These are phyloP conservation scores for Clarias platycephalus DNA, from an alignment of 2,797 vertebrate species.

Conservation along the genomic window DNA sequence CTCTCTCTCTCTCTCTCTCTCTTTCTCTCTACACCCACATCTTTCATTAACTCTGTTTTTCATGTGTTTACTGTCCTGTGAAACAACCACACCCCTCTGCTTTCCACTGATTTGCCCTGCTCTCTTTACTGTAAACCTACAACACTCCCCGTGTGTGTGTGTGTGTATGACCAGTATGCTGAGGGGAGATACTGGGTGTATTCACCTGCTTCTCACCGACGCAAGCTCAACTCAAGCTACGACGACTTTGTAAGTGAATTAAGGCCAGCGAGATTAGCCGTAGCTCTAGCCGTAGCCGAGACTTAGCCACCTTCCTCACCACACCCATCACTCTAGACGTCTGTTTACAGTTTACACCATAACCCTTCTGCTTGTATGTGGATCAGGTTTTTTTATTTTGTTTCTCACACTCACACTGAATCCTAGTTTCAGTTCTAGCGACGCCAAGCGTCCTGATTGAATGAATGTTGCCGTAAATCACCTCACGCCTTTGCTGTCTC, in stretches of 20 bases:
- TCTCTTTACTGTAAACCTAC: slow-evolving; percentile 11
- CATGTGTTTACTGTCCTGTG: background rate
- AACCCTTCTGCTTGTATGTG: slow-evolving; percentile 8
- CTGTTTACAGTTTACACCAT: slow-evolving; percentile 12
- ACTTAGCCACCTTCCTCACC: background rate
- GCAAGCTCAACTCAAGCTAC: slow-evolving; percentile 75
- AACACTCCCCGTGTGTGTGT: slow-evolving; percentile 21
- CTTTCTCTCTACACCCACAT: background rate
- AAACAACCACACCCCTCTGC: slow-evolving; percentile 9
- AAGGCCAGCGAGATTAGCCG: background rate
- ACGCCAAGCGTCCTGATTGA: background rate
- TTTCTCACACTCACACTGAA: background rate
- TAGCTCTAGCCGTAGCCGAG: background rate
- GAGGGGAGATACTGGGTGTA: slow-evolving; percentile 83
- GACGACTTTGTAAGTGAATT: slow-evolving; percentile 73
- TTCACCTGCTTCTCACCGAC: slow-evolving; percentile 84
- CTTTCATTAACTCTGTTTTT: slow-evolving; percentile 14
- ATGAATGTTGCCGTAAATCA: slow-evolving; percentile 5
- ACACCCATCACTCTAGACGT: slow-evolving; percentile 3
- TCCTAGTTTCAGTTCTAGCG: background rate
- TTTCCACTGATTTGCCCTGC: slow-evolving; percentile 5
- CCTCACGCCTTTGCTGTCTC: slow-evolving; percentile 32
- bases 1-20: slow-evolving; percentile 13
- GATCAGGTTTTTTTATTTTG: background rate
- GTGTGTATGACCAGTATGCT: slow-evolving; percentile 70